A percentile compares a stretch with the other conserved stretches of the same genome.
These are phyloP conservation scores for Pardosa pseudoannulata DNA, from an alignment of 2,888 invertebrate species.

Conservation along the genomic window DNA sequence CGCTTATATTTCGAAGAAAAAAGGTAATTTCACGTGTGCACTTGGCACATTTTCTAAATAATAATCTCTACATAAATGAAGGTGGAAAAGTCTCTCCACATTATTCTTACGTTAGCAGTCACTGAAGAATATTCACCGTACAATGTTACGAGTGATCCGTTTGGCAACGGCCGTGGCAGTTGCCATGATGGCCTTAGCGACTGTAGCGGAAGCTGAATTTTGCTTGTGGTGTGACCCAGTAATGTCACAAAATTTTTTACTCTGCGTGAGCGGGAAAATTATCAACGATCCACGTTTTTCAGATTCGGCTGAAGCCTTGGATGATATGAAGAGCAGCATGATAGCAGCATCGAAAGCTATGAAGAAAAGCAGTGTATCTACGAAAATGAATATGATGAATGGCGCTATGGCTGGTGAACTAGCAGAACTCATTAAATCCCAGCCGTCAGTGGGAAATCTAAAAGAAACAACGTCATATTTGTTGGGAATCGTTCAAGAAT, in stretches of 20 bases:
- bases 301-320: neutral
- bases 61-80: neutral
- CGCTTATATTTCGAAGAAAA: neutral
- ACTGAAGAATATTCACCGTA: neutral
- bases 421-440: neutral
- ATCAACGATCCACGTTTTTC: neutral
- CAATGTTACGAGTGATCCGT: too few relatives aligned
- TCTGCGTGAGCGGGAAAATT: constrained; percentile 2
- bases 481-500: neutral
- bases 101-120: neutral
- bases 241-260: neutral
- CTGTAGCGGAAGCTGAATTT: neutral
- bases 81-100: neutral
- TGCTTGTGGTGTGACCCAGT: constrained; percentile 35
- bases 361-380: neutral
- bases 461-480: neutral
- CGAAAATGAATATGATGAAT: constrained; percentile 20
- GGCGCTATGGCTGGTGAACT: constrained; percentile 35
- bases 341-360: constrained; percentile 21
- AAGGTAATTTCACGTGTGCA: neutral
- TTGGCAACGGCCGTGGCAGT: neutral
- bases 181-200: neutral
- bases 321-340: constrained; percentile 29
- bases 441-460: neutral
- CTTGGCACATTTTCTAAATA: neutral